Evolutionary conservation across 64 coral and sea anemone species (phyloP), one percentile per base, ranked within the genome.

Genomic region (Catalaphyllia jardinei): DNA sequence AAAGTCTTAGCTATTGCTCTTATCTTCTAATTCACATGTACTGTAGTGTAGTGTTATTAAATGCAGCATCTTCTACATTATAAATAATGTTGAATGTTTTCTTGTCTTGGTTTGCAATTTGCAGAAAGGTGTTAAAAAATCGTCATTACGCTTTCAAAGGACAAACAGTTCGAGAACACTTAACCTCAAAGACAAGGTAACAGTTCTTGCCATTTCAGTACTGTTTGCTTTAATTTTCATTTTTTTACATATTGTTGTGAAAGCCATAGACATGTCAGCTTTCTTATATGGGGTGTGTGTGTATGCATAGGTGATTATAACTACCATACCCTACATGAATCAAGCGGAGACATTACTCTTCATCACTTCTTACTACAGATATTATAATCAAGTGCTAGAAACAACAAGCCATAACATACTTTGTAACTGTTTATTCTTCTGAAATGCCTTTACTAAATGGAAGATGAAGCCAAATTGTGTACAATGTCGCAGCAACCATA

Each of bases 151-250:
- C 8, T 96, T 93, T 87, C 94, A 96, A 61, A 76, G 91, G 31
- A 96, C 94, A 30, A 90, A 77, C 63, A 96, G 76, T 63, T 87
- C 94, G 22, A 92, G 51, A 51, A 60, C 88, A 10, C 83, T 96
- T 9, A 93, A 86, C 27, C 94, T 96, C 12, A 89, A 96, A 60
- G 19, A 86, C 60, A 96, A 96, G 87, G 94, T 96, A 62, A 77
- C 27, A 27, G 20, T 15, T 29, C 50, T 81, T 46, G 20, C 5
- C 42, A 46, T 5, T 29, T 29, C 16, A 29, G 13, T 55, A 29
- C 19, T 29, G 22, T 24, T 35, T 35, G 33, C 33, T 35, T 35
- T 35, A 35, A 35, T 35, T 35, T 35, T 1, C 33, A 35, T 35
- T 35, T 3, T 35, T 35, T 35, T 35, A 35, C 33, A 35, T 1